Evolutionary conservation across 2,888 invertebrate species (phyloP).

Genomic region (Catocala sponsa): DNA sequence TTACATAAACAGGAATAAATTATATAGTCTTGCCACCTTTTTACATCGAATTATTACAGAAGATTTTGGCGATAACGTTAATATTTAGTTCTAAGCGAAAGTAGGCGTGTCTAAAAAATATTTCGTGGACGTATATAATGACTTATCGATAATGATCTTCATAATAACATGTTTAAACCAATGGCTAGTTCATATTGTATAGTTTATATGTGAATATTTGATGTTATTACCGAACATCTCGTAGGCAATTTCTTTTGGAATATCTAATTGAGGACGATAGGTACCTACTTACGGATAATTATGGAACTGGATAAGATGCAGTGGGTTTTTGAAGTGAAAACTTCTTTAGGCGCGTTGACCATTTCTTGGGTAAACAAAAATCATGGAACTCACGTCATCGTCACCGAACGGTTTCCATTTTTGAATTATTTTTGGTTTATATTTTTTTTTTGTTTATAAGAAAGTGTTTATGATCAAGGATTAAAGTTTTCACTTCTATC

Average conservation of each 20-base stretch:
- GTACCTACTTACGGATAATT: conserved; percentile 6
- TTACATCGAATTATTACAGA: conserved; percentile 24
- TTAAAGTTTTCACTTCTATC: too few species aligned
- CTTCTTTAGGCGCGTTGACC: too few species aligned
- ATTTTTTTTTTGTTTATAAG: too few species aligned
- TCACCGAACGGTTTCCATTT: too few species aligned
- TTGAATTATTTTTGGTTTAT: too few species aligned
- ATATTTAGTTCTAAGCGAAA: conserved; percentile 52
- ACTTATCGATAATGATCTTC: conserved; percentile 76
- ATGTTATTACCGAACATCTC: conserved; percentile 33
- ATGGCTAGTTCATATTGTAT: conserved; percentile 59
- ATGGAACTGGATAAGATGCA: background rate
- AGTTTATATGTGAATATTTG: conserved; percentile 54
- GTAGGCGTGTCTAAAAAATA: conserved; percentile 76
- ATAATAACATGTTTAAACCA: conserved; percentile 68
- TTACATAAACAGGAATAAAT: conserved; percentile 33
- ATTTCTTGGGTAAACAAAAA: too few species aligned
- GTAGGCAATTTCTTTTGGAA: conserved; percentile 32
- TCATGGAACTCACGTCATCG: too few species aligned
- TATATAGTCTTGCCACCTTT: conserved; percentile 40
- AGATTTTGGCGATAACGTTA: conserved; percentile 54
- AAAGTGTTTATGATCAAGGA: too few species aligned
- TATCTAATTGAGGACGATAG: conserved; percentile 12
- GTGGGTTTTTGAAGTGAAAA: too few species aligned
- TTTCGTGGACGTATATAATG: conserved; percentile 75